Evolutionary conservation across 2,888 invertebrate genomes (phyloP).

Genomic region (Pyrochroa serraticornis): DNA sequence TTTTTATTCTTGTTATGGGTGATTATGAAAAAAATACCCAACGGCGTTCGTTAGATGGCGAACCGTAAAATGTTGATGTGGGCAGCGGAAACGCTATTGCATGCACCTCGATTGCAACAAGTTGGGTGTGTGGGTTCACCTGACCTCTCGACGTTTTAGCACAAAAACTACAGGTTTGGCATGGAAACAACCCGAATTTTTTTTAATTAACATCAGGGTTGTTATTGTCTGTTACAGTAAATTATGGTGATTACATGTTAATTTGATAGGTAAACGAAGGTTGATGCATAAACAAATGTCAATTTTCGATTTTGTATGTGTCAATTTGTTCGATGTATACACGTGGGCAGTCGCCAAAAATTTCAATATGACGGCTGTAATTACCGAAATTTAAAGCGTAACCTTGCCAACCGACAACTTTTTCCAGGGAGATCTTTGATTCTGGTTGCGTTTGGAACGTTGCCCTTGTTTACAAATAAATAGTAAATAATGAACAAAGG

Average conservation of each 20-base stretch:
- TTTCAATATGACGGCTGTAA: too few relatives aligned
- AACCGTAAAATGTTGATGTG: conserved; percentile 18
- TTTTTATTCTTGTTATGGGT: not conserved
- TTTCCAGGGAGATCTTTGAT: too few relatives aligned
- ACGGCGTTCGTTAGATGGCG: too few relatives aligned
- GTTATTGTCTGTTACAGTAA: not conserved
- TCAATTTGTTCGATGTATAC: too few relatives aligned
- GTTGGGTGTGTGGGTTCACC: conserved; percentile 15
- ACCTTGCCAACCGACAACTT: too few relatives aligned
- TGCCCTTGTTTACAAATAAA: too few relatives aligned
- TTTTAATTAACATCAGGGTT: conserved; percentile 3
- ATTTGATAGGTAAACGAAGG: not conserved
- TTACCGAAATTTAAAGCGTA: too few relatives aligned
- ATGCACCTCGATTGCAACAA: conserved; percentile 39
- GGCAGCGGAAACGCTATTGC: conserved; percentile 39
- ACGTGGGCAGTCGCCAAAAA: too few relatives aligned
- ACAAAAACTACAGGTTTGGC: not conserved
- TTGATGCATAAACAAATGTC: not conserved
- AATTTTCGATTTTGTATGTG: not conserved
- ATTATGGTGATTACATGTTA: not conserved
- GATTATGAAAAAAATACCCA: too few relatives aligned
- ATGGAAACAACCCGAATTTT: not conserved
- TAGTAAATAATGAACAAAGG: too few relatives aligned
- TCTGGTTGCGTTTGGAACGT: too few relatives aligned
- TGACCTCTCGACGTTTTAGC: not conserved